Evolutionary conservation across 2,113 vertebrate genomes (phyloP).

Genomic region (Barnardius zonarius): DNA sequence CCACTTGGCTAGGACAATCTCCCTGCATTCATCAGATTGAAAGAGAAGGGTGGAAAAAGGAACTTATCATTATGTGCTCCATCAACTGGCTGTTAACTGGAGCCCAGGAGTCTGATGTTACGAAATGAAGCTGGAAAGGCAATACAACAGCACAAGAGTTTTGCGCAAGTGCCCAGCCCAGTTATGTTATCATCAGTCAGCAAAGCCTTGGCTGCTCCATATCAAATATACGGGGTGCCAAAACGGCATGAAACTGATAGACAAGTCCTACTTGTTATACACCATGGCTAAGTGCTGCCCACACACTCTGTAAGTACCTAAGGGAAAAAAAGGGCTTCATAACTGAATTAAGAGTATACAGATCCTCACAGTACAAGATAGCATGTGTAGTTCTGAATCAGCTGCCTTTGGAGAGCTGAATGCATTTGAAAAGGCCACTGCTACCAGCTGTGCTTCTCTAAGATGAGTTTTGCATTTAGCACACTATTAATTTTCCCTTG

Average conservation of each 20-base stretch:
- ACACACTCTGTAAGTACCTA: not conserved
- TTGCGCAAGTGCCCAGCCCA: not conserved
- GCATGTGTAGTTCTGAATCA: not conserved
- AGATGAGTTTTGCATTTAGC: conserved; percentile 40
- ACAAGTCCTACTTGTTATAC: not conserved
- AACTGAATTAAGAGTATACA: not conserved
- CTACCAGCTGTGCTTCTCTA: conserved; percentile 17
- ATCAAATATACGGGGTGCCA: not conserved
- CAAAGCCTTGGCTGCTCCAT: not conserved
- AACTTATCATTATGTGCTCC: not conserved
- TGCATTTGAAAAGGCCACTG: conserved; percentile 34
- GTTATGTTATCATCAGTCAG: not conserved
- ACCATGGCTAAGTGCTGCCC: not conserved
- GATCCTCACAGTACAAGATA: not conserved
- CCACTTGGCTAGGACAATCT: not conserved
- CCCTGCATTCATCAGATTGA: not conserved
- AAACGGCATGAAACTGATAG: not conserved
- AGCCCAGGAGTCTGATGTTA: not conserved
- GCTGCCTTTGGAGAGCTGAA: conserved; percentile 43
- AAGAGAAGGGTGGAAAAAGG: not conserved
- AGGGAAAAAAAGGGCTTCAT: not conserved
- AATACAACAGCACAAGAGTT: not conserved
- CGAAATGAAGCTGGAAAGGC: not conserved
- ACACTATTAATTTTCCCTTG: conserved; percentile 32
- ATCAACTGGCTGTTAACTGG: not conserved